A percentile compares a stretch with the other conserved stretches of the same genome.
phyloP scores from a whole-genome alignment of 2,113 vertebrate species.

The Notarius quadriscutis region DNA sequence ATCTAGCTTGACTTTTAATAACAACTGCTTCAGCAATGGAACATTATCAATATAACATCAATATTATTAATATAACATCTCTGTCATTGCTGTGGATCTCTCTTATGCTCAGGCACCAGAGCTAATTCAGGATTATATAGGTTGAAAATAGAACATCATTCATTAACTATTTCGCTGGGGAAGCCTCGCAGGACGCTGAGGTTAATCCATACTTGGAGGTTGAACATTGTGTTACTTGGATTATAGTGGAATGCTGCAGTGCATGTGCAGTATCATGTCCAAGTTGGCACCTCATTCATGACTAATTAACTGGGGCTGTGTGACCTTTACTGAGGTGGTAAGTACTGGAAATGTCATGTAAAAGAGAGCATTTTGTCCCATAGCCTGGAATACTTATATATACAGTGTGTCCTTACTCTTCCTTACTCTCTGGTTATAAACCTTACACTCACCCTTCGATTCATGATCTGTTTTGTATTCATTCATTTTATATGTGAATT shows the following conservation, averaged over 20 bases:
- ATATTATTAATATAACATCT: conserved; percentile 4
- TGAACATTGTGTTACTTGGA: conserved; percentile 29
- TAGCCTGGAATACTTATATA: background rate
- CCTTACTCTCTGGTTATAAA: background rate
- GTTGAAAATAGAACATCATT: conserved; percentile 46
- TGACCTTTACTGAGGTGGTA: conserved; percentile 5
- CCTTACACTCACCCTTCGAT: background rate
- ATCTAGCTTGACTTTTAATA: background rate
- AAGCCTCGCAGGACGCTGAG: conserved; percentile 5
- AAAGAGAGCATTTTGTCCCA: background rate
- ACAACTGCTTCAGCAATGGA: conserved; percentile 24
- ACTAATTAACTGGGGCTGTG: background rate
- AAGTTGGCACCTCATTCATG: background rate
- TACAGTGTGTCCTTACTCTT: background rate
- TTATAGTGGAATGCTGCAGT: background rate
- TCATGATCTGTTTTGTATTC: background rate
- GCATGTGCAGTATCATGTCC: background rate
- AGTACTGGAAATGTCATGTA: background rate
- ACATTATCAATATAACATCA: background rate
- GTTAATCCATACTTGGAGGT: conserved; percentile 6
- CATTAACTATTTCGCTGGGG: conserved; percentile 23
- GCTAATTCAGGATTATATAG: conserved; percentile 31
- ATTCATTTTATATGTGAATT: background rate
- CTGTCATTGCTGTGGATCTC: conserved; percentile 9
- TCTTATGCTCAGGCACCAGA: conserved; percentile 28